A percentile compares a stretch with the other conserved stretches of the same genome.
Conservation (phyloP, 2,113 vertebrate genomes). For the Pycnonotus jocosus region DNA sequence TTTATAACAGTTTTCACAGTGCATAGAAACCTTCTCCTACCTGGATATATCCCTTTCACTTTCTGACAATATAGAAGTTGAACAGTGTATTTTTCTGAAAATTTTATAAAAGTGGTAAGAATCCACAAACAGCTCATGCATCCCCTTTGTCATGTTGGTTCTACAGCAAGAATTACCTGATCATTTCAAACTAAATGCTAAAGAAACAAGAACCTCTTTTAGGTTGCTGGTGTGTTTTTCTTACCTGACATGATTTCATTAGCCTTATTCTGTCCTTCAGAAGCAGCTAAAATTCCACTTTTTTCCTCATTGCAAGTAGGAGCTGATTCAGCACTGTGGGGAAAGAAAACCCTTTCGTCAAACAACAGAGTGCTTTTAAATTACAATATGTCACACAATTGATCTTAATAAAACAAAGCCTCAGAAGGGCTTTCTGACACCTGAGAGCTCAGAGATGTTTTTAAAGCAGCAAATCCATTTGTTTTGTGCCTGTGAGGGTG, state of each 20-base stretch:
- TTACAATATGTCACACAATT: neutral
- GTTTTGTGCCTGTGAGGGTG: neutral
- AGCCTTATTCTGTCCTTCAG: neutral
- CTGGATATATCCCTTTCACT: neutral
- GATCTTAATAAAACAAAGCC: neutral
- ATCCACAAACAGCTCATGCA: neutral
- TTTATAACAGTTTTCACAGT: neutral
- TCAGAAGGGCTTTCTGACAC: neutral
- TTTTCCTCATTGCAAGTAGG: neutral
- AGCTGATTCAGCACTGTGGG: neutral
- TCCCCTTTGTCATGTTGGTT: neutral
- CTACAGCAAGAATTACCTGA: neutral
- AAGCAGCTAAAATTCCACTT: neutral
- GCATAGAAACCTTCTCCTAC: neutral
- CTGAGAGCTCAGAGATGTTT: neutral
- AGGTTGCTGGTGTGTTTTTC: neutral
- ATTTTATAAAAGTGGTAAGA: neutral
- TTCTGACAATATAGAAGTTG: neutral
- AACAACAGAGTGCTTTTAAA: neutral
- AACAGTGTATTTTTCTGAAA: neutral
- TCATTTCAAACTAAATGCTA: neutral
- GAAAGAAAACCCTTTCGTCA: neutral
- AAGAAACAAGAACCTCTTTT: neutral
- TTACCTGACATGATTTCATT: neutral
- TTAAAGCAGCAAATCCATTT: neutral